These are phyloP conservation scores for Lasaia peninsularis DNA, from an alignment of 1,140 invertebrate genomes.

Conservation along the genomic window DNA sequence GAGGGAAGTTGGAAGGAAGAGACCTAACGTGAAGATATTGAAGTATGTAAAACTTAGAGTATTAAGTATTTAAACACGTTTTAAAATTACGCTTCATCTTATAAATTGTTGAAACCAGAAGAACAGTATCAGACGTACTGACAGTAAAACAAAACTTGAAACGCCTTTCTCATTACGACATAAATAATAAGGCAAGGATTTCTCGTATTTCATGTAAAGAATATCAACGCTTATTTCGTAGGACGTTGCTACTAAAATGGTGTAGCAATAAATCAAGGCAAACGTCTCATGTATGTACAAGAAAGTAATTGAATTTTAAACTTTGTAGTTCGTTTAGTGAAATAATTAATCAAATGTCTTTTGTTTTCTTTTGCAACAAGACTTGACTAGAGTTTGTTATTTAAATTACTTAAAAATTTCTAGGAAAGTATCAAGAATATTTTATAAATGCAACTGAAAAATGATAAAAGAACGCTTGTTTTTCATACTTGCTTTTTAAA, in stretches of 20 bases:
- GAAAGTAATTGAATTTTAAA: conserved; percentile 25
- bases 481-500: no score
- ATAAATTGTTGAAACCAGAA: conserved; percentile 10
- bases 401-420: not conserved
- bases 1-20: no score
- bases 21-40: no score
- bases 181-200: conserved; percentile 28
- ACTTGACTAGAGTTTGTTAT: not conserved
- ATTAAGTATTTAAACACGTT: no score
- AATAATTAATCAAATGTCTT: conserved; percentile 14
- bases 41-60: no score
- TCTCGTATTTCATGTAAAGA: conserved; percentile 13
- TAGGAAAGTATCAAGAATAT: not conserved
- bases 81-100: conserved; percentile 6
- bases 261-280: not conserved
- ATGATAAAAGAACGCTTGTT: no score
- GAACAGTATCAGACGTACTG: conserved; percentile 22
- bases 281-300: conserved; percentile 17
- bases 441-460: no score
- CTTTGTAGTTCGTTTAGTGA: conserved; percentile 19
- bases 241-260: conserved; percentile 11
- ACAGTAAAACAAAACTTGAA: conserved; percentile 30
- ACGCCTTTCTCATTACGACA: conserved; percentile 30
- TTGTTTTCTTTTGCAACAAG: conserved; percentile 13
- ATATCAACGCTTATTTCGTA: conserved; percentile 15